Conservation (phyloP, 2,888 invertebrate genomes). For the Pachliopta kotzebuea region DNA sequence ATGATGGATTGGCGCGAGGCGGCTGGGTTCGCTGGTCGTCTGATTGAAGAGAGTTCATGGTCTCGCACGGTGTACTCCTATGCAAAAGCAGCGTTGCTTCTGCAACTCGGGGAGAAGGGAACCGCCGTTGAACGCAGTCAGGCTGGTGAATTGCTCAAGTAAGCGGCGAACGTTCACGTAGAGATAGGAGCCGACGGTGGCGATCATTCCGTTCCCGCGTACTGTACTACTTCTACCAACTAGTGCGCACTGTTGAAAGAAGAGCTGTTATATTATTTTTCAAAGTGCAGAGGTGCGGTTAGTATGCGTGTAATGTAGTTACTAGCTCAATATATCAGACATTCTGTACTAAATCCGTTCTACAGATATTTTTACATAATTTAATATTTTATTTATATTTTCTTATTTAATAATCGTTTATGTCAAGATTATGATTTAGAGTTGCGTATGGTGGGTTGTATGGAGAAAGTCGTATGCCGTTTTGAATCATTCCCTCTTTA, state of each 20-base stretch:
- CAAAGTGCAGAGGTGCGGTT: neutral
- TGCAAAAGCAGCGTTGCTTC: conserved; percentile 90
- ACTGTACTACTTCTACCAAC: too few relatives aligned
- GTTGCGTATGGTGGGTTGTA: neutral
- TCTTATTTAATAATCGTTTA: neutral
- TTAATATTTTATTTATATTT: too few relatives aligned
- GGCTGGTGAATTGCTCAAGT: conserved; percentile 85
- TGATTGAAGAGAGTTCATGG: conserved; percentile 93
- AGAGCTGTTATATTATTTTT: conserved; percentile 3
- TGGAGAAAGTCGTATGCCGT: neutral
- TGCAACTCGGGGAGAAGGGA: conserved; percentile 82
- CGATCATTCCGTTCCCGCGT: neutral
- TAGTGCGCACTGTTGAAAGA: neutral
- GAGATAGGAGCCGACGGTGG: neutral
- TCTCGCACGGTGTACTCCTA: conserved; percentile 95
- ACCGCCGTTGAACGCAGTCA: conserved; percentile 73
- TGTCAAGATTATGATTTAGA: neutral
- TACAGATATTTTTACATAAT: too few relatives aligned
- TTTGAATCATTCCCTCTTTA: neutral
- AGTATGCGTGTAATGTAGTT: neutral
- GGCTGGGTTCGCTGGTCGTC: conserved; percentile 83
- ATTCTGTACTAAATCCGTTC: neutral
- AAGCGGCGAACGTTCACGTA: conserved; percentile 38
- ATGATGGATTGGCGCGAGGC: conserved; percentile 90
- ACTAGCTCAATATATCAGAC: neutral